Evolutionary conservation across 2,888 invertebrate genomes (phyloP), one percentile per base, ranked within the genome.

Genomic region (Megamerina dolium): DNA sequence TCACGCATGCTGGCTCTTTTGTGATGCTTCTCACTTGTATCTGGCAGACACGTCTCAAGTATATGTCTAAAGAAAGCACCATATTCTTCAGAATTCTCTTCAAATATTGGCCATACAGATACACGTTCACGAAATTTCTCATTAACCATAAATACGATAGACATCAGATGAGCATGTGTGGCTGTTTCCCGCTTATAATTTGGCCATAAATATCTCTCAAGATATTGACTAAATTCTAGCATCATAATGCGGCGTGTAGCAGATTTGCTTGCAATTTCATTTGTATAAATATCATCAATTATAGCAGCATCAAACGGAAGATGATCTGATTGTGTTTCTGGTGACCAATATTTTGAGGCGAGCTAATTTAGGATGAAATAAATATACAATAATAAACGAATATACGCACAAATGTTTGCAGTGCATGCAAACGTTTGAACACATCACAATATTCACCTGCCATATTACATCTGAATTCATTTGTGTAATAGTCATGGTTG

Each of bases 111-210:
- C 97, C 97, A 99, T 4, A 95, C 92, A 48, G 89, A 90, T 8
- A 97, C 94, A 40, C 97, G 76, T 72, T 99, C 99, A 2, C 97
- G 77, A 64, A 95, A 94, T 70, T 99, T 99, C 68, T 99, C 97
- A 74, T 99, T 99, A 34, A 97, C 83, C 90, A 99, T 93, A 1
- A 91, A 85, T n/a, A 94, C 88, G 52, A 99, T 92, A 0, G 96
- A 95, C 82, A 99, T 82, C 62, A 95, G 81, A 68, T 96, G 95
- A n/a, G 87, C 83, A 58, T 85, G 81, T 2, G 85, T 79, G 2
- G 91, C 83, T 53, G 75, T 72, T n/a, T 79, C 81, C 0, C 83
- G 77, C 41, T 77, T 75, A 70, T 90, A 99, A 72, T 96, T 90
- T 1, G 95, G 94, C 99, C 97, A 99, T 39, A 99, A 70, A 70